These are phyloP conservation scores for Sinotaia quadrata DNA, from an alignment of 2,888 invertebrate genomes.

Conservation along the genomic window DNA sequence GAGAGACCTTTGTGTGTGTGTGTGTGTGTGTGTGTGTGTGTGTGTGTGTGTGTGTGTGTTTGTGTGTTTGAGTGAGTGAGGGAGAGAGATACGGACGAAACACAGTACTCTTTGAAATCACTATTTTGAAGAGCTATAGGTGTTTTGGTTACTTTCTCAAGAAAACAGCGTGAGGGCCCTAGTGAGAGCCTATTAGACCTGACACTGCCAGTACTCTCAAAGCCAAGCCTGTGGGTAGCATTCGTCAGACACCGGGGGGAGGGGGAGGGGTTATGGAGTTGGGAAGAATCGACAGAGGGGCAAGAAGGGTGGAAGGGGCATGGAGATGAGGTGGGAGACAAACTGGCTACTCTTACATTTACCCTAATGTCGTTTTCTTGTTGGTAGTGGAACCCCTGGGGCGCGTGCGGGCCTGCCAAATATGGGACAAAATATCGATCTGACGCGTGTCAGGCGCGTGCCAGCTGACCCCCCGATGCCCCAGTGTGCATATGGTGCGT, in stretches of 20 bases:
- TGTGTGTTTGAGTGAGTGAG: not conserved
- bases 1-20: not conserved
- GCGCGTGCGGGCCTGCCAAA: conserved; percentile 21
- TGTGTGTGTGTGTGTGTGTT: not conserved
- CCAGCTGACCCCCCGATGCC: not conserved
- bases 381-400: conserved; percentile 11
- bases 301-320: not conserved
- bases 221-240: not conserved
- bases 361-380: conserved; percentile 20
- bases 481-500: conserved; percentile 4
- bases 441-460: conserved; percentile 5
- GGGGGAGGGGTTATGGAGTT: not conserved
- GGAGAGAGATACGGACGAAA: not conserved
- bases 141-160: not conserved
- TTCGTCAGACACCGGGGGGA: not conserved
- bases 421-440: conserved; percentile 11
- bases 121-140: too few relatives aligned
- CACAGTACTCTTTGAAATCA: too few relatives aligned
- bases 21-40: conserved; percentile 4
- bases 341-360: conserved; percentile 11
- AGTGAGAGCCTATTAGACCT: not conserved
- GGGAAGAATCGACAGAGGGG: not conserved
- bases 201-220: not conserved
- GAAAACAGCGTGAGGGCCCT: not conserved
- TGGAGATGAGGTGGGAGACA: not conserved